Percentiles rank a stretch among this genome's conserved stretches.
Evolutionary conservation across 2,888 invertebrate genomes (phyloP).

Genomic region (Platycnemis pennipes): DNA sequence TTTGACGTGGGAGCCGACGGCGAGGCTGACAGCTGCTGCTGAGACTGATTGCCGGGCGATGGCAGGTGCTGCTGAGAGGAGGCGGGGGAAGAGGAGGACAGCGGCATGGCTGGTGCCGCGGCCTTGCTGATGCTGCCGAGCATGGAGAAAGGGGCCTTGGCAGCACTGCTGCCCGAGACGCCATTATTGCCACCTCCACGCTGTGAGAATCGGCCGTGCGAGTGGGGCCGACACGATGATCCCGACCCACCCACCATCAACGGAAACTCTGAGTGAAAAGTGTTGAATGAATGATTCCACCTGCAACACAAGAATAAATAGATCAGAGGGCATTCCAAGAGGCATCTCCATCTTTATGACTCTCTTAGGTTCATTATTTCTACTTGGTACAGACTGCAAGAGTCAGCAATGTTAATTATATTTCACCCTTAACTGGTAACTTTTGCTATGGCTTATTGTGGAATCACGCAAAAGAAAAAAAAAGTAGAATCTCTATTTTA

Average conservation of each 20-base stretch:
- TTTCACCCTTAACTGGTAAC: too few species aligned
- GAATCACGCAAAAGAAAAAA: too few species aligned
- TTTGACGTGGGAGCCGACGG: conserved; percentile 41
- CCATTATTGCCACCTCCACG: background rate
- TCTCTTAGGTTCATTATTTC: too few species aligned
- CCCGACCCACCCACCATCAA: background rate
- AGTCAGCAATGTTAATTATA: too few species aligned
- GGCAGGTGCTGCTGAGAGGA: conserved; percentile 36
- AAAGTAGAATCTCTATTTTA: too few species aligned
- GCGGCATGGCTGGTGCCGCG: background rate
- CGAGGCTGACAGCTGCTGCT: conserved; percentile 35
- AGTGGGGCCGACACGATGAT: conserved; percentile 6
- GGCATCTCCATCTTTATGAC: background rate
- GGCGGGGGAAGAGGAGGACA: conserved; percentile 3
- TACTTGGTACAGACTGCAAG: too few species aligned
- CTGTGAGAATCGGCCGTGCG: conserved; percentile 54
- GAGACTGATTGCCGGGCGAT: background rate
- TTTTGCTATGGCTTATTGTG: too few species aligned
- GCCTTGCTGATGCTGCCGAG: background rate
- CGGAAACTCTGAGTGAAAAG: conserved; percentile 44
- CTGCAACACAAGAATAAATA: background rate
- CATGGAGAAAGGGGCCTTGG: conserved; percentile 40
- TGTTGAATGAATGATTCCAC: conserved; percentile 61
- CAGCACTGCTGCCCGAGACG: background rate
- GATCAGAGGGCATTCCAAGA: background rate